Percentiles rank a stretch among this genome's conserved stretches.
phyloP scores from a whole-genome alignment of 2,888 invertebrate species.

The Agonum fuliginosum region DNA sequence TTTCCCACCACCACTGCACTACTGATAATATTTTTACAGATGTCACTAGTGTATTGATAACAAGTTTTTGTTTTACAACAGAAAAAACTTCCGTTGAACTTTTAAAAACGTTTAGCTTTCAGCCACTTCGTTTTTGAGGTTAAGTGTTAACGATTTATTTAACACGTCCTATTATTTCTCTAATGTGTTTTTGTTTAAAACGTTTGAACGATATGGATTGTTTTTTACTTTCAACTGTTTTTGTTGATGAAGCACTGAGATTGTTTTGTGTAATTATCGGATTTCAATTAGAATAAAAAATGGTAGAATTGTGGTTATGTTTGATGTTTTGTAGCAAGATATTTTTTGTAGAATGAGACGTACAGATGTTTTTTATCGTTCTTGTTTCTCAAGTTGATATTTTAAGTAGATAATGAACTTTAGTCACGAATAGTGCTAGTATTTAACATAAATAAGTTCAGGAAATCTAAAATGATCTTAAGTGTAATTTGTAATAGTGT shows the following conservation, averaged over 20 bases:
- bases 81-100: background rate
- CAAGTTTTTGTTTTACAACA: background rate
- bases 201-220: too few relatives aligned
- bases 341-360: too few relatives aligned
- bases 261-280: conserved; percentile 6
- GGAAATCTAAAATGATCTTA: conserved; percentile 4
- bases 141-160: conserved; percentile 3
- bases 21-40: background rate
- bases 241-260: background rate
- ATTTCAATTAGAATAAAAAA: conserved; percentile 9
- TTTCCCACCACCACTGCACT: too few relatives aligned
- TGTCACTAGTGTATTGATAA: background rate
- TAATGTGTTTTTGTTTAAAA: background rate
- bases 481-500: too few relatives aligned
- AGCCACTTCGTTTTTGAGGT: too few relatives aligned
- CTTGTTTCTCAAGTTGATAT: background rate
- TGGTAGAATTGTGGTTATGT: background rate
- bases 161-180: background rate
- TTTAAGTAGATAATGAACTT: background rate
- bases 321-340: background rate
- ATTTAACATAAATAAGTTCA: too few relatives aligned
- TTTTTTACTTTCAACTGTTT: too few relatives aligned
- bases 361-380: background rate
- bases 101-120: background rate
- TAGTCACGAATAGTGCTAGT: background rate